Evolutionary conservation across 2,113 vertebrate species (phyloP), one percentile per base, ranked within the genome.

Genomic region (Pedionomus torquatus): DNA sequence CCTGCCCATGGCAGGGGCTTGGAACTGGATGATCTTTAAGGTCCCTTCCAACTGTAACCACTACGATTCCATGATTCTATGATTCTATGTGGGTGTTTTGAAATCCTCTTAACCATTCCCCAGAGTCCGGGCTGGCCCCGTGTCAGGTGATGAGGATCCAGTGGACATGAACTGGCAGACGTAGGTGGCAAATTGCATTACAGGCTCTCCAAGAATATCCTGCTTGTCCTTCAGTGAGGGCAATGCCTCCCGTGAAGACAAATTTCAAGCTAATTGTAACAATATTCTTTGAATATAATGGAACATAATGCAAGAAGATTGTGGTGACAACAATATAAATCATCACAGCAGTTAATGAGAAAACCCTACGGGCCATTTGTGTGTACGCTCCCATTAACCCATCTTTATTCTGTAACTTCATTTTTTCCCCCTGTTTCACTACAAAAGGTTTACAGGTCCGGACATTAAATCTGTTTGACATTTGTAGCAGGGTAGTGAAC

Each of bases 301-400:
- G 93, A 77, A 85, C 33, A 75, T 30, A 26, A 75, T 74, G 49
- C n/a, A 63, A 37, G 44, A 92, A 75, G 28, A 66, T 70, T 92
- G 33, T 12, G 8, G 81, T 86, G 79, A 75, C 83, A 96, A 35
- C 83, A 77, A 46, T 79, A 88, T 88, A 86, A 90, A 94, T 90
- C 82, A 88, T 43, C 48, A 46, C 49, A 77, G 87, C 58, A 66
- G 51, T 88, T 92, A 94, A 39, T 81, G 83, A 95, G 85, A 95
- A 83, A 77, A 80, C 35, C 52, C 60, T 70, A 66, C 64, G 58
- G 83, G 58, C 63, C 46, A 41, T 55, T 89, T 90, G 86, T 44
- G 58, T 3, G 1, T 65, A 66, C 1, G 2, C 49, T 92, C 79
- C 75, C 76, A 78, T 81, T 75, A 93, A 46, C 18, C 57, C 10